These are phyloP conservation scores for Phoebastria nigripes DNA, from an alignment of 2,797 vertebrate species.

Conservation along the genomic window DNA sequence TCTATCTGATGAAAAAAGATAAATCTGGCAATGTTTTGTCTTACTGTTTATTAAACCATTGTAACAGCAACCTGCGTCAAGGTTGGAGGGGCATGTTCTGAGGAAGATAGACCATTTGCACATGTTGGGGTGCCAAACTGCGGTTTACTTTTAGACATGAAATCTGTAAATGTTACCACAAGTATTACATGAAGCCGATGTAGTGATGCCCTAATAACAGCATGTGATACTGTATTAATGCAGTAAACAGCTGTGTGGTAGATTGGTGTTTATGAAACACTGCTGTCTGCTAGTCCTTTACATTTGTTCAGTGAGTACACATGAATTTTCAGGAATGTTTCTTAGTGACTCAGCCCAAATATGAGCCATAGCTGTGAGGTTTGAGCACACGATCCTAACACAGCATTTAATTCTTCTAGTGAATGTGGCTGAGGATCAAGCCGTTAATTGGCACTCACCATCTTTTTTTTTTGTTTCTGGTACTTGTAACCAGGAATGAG, in stretches of 20 bases:
- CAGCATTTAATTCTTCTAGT: background rate
- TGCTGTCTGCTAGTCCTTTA: background rate
- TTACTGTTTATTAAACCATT: background rate
- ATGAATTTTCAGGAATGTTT: background rate
- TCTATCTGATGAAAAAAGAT: background rate
- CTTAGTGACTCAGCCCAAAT: background rate
- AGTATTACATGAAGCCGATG: background rate
- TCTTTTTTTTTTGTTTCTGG: background rate
- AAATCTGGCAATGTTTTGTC: background rate
- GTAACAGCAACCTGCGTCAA: background rate
- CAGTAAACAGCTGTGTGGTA: background rate
- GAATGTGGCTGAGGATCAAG: background rate
- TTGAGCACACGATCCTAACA: background rate
- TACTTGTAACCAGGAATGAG: background rate
- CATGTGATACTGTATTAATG: background rate
- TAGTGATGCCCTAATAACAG: background rate
- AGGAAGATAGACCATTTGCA: background rate
- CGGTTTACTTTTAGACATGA: background rate
- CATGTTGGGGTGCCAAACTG: background rate
- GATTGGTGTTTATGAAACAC: background rate
- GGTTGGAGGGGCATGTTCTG: background rate
- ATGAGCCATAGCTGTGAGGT: background rate
- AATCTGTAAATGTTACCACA: background rate
- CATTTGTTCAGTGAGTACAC: background rate
- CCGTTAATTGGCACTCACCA: background rate